These are phyloP conservation scores for Exocentrus adspersus DNA, from an alignment of 2,888 invertebrate species.

Conservation along the genomic window DNA sequence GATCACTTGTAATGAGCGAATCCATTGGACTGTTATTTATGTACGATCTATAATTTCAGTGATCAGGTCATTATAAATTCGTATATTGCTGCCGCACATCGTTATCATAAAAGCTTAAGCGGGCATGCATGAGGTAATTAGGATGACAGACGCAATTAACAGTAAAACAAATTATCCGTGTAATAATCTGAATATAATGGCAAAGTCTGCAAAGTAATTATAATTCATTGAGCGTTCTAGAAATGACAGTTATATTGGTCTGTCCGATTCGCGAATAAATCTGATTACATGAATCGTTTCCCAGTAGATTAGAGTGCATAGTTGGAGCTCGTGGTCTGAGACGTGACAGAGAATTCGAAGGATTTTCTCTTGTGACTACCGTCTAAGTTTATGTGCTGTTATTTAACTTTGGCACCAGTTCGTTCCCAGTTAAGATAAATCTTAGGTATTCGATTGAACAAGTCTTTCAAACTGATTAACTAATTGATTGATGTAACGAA, in stretches of 20 bases:
- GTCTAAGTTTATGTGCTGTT: constrained; percentile 21
- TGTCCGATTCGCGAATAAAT: constrained; percentile 45
- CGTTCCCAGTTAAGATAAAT: constrained; percentile 1
- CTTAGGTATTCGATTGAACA: constrained; percentile 1
- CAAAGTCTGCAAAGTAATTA: constrained; percentile 43
- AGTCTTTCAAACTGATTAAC: not conserved
- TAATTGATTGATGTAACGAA: constrained; percentile 14
- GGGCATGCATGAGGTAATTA: constrained; percentile 32
- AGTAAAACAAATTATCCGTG: constrained; percentile 38
- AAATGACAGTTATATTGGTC: constrained; percentile 46
- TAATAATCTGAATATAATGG: constrained; percentile 37
- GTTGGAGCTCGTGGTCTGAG: constrained; percentile 36
- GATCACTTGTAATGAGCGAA: too few relatives aligned
- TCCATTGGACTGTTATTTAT: not conserved
- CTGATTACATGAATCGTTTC: constrained; percentile 44
- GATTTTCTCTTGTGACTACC: constrained; percentile 28
- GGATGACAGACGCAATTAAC: constrained; percentile 39
- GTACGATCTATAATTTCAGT: not conserved
- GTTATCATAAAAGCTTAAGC: constrained; percentile 7
- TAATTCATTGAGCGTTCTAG: constrained; percentile 39
- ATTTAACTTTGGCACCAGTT: constrained; percentile 18
- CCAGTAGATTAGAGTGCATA: constrained; percentile 42
- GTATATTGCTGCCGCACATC: constrained; percentile 2
- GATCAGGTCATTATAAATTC: not conserved
- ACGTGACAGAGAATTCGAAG: constrained; percentile 42